Conservation (phyloP, 2,797 vertebrate species). For the Adelosebastes latens region DNA sequence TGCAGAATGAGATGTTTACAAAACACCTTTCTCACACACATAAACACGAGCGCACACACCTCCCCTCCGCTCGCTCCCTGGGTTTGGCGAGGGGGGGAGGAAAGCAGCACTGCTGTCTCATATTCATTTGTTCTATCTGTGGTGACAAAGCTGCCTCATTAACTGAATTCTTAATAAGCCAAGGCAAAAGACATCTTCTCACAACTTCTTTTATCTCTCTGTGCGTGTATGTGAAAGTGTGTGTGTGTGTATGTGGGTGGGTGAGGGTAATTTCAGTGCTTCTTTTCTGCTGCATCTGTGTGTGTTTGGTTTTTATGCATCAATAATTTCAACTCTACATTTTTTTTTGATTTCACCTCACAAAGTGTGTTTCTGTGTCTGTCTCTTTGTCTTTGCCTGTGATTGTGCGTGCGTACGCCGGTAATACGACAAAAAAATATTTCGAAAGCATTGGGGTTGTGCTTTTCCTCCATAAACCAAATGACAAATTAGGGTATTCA, state of each 20-base stretch:
- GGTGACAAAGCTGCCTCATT: conserved; percentile 86
- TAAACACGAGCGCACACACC: conserved; percentile 54
- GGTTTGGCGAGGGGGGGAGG: conserved; percentile 35
- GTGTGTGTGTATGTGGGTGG: neutral
- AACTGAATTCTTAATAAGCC: conserved; percentile 81
- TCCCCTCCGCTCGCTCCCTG: conserved; percentile 49
- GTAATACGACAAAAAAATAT: conserved; percentile 56
- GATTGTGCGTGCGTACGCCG: conserved; percentile 37
- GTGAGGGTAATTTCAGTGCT: conserved; percentile 40
- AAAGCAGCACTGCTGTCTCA: conserved; percentile 64
- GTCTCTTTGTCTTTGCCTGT: conserved; percentile 39
- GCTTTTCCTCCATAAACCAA: conserved; percentile 75
- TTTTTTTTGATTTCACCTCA: conserved; percentile 47
- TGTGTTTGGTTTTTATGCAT: conserved; percentile 47
- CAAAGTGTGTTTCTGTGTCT: conserved; percentile 53
- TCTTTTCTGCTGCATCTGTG: conserved; percentile 10
- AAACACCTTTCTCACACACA: conserved; percentile 81
- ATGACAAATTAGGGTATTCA: conserved; percentile 83
- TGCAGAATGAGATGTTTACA: conserved; percentile 86
- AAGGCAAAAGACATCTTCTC: conserved; percentile 73
- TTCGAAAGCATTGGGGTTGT: conserved; percentile 61
- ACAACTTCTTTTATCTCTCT: conserved; percentile 74
- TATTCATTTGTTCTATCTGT: conserved; percentile 80
- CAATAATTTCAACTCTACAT: conserved; percentile 53
- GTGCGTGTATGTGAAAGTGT: conserved; percentile 38